Evolutionary conservation across 1,140 invertebrate genomes (phyloP).

Genomic region (Chlorops oryzae): DNA sequence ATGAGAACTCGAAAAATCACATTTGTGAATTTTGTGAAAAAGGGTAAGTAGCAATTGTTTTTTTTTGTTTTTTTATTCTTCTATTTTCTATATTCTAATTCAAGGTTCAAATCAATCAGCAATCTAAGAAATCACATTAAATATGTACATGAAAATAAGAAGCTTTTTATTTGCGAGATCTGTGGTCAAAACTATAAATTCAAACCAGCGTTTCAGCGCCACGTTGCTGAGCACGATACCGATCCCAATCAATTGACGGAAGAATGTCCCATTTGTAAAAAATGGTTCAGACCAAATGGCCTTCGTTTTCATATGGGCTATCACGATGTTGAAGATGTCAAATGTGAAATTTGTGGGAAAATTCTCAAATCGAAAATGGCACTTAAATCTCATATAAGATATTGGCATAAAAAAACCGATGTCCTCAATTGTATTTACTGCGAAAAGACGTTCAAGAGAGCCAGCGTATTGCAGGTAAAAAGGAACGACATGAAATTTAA

Average conservation of each 20-base stretch:
- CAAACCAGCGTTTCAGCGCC: background rate
- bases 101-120: conserved; percentile 13
- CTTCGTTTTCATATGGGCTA: conserved; percentile 2
- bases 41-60: conserved; percentile 18
- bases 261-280: too few species aligned
- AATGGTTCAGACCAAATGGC: conserved; percentile 6
- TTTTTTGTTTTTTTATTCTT: background rate
- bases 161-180: conserved; percentile 25
- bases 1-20: conserved; percentile 19
- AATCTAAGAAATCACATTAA: conserved; percentile 24
- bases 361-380: conserved; percentile 17
- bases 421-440: conserved; percentile 26
- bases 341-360: conserved; percentile 24
- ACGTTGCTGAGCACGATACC: conserved; percentile 10
- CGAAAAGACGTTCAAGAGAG: conserved; percentile 26
- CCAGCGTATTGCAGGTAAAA: background rate
- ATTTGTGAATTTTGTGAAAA: conserved; percentile 25
- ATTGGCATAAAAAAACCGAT: conserved; percentile 21
- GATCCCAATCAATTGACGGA: too few species aligned
- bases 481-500: background rate
- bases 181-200: conserved; percentile 25
- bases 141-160: conserved; percentile 12
- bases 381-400: conserved; percentile 23
- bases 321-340: conserved; percentile 25
- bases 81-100: background rate